A percentile compares a stretch with the other conserved stretches of the same genome.
phyloP scores from a whole-genome alignment of 2,797 vertebrate genomes.

The Xenopus petersii region DNA sequence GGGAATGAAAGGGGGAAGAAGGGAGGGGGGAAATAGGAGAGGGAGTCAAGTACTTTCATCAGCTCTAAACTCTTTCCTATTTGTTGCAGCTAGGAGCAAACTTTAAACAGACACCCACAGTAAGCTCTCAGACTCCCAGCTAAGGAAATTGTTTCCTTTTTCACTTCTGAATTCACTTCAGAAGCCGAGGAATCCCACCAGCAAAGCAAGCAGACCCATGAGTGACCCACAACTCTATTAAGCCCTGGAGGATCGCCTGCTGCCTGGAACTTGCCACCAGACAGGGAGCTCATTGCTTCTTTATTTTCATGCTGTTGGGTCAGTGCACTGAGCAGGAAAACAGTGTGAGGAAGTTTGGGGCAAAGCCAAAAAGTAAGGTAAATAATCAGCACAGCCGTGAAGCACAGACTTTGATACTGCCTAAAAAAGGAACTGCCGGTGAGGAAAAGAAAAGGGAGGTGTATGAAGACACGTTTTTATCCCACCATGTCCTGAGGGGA shows the following conservation, averaged over 20 bases:
- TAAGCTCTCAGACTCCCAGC: slow-evolving; percentile 44
- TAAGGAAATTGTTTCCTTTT: slow-evolving; percentile 47
- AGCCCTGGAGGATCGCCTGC: slow-evolving; percentile 44
- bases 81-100: slow-evolving; percentile 49
- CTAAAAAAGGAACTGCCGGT: slow-evolving; percentile 50
- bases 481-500: slow-evolving; percentile 42
- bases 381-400: slow-evolving; percentile 44
- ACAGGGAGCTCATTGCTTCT: slow-evolving; percentile 44
- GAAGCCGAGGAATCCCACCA: slow-evolving; percentile 41
- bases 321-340: slow-evolving; percentile 43
- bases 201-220: slow-evolving; percentile 39
- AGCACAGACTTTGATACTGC: slow-evolving; percentile 48
- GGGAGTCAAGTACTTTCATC: slow-evolving; percentile 48
- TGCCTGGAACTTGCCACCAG: slow-evolving; percentile 44
- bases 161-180: slow-evolving; percentile 39
- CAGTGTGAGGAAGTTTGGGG: slow-evolving; percentile 44
- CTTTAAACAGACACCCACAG: slow-evolving; percentile 48
- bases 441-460: slow-evolving; percentile 37
- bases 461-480: slow-evolving; percentile 43
- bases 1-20: slow-evolving; percentile 23
- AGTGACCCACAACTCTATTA: slow-evolving; percentile 45
- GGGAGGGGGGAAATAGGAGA: slow-evolving; percentile 16
- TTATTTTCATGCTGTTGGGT: slow-evolving; percentile 48
- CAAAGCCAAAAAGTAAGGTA: slow-evolving; percentile 47
- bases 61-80: slow-evolving; percentile 49